These are phyloP conservation scores for Halictus ligatus DNA, from an alignment of 2,888 invertebrate genomes.

Conservation along the genomic window DNA sequence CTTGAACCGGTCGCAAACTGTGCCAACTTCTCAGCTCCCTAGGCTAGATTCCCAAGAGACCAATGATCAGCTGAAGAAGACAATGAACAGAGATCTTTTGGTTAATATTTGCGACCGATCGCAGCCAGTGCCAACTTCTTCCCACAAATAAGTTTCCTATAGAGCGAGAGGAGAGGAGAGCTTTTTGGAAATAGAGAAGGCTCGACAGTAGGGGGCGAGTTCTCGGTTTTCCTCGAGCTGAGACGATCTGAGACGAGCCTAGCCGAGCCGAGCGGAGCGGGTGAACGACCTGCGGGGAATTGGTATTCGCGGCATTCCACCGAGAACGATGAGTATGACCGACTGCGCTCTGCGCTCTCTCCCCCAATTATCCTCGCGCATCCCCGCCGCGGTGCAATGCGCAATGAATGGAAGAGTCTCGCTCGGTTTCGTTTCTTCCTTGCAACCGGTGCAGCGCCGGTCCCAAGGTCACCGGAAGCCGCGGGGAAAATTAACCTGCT, in stretches of 20 bases:
- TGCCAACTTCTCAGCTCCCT: too few species aligned
- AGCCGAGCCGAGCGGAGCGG: conserved; percentile 41
- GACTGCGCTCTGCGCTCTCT: conserved; percentile 52
- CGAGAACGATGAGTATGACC: conserved; percentile 72
- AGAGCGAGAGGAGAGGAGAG: neutral
- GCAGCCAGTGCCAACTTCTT: too few species aligned
- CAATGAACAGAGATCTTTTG: too few species aligned
- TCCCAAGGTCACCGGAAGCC: conserved; percentile 67
- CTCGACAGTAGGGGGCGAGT: neutral
- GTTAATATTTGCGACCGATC: too few species aligned
- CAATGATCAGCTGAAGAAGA: too few species aligned
- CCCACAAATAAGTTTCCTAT: neutral
- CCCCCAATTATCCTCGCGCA: conserved; percentile 59
- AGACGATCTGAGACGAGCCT: conserved; percentile 16
- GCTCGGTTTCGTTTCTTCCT: conserved; percentile 44
- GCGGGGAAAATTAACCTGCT: conserved; percentile 50
- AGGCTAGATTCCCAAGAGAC: too few species aligned
- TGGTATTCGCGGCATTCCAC: conserved; percentile 75
- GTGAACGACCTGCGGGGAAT: conserved; percentile 74
- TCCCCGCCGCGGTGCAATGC: conserved; percentile 19
- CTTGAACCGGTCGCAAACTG: too few species aligned
- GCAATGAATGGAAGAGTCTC: conserved; percentile 64
- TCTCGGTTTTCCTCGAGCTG: conserved; percentile 52
- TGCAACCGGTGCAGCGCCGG: conserved; percentile 18
- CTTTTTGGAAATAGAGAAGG: conserved; percentile 28